Conservation (phyloP, 2,888 invertebrate genomes). For the Ceriagrion tenellum region DNA sequence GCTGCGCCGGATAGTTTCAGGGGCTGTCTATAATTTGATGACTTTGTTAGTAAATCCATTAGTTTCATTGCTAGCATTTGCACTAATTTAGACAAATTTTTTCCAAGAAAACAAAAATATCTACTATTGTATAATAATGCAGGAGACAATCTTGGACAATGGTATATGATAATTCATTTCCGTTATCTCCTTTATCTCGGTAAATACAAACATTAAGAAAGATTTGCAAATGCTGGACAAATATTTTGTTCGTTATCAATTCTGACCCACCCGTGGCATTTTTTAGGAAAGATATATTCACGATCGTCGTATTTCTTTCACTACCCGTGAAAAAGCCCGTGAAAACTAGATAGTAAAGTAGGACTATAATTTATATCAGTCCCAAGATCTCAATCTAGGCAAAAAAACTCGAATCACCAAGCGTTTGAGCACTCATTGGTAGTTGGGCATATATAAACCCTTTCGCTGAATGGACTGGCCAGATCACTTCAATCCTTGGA, state of each 20-base stretch:
- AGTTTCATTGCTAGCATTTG: too few relatives aligned
- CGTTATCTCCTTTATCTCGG: too few relatives aligned
- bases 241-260: not conserved
- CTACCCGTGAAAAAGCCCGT: not conserved
- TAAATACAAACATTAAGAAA: not conserved
- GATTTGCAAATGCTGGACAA: not conserved
- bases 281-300: not conserved
- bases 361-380: not conserved
- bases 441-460: not conserved
- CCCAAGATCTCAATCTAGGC: not conserved
- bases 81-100: too few relatives aligned
- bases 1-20: too few relatives aligned
- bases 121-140: too few relatives aligned
- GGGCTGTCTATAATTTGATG: too few relatives aligned
- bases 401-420: not conserved
- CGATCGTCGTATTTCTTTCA: not conserved
- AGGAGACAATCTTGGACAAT: too few relatives aligned
- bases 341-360: not conserved
- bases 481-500: not conserved
- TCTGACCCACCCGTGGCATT: not conserved
- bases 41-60: too few relatives aligned
- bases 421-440: not conserved
- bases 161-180: too few relatives aligned
- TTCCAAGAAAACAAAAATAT: too few relatives aligned
- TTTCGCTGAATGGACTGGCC: not conserved